Percentiles rank a stretch among this genome's conserved stretches.
Evolutionary conservation across 2,113 vertebrate species (phyloP).

Genomic region (Saimiri boliviensis): DNA sequence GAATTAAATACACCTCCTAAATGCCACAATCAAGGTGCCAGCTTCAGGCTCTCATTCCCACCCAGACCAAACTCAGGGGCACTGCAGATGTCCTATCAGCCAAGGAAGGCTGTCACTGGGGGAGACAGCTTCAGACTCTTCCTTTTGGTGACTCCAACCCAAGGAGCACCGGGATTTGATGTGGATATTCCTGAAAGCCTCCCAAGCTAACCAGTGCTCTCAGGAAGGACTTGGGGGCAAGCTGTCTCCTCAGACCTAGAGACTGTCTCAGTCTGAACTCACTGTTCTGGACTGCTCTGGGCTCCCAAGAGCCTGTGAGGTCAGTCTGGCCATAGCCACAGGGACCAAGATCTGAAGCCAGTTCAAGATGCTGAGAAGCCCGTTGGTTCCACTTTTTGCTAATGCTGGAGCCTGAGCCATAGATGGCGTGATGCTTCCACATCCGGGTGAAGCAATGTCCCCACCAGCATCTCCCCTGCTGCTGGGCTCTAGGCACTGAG

Average conservation of each 20-base stretch:
- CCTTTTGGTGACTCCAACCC: not conserved
- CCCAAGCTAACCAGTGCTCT: not conserved
- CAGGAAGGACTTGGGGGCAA: not conserved
- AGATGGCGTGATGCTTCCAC: slow-evolving; percentile 13
- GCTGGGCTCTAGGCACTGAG: not conserved
- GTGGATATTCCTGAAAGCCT: not conserved
- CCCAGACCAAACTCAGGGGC: not conserved
- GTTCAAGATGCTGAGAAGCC: not conserved
- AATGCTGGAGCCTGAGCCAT: not conserved
- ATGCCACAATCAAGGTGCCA: not conserved
- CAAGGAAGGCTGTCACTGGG: not conserved
- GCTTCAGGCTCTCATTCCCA: not conserved
- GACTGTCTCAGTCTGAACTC: not conserved
- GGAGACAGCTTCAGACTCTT: not conserved
- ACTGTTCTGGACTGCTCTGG: not conserved
- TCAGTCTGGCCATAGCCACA: not conserved
- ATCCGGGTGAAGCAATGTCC: not conserved
- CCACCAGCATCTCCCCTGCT: not conserved
- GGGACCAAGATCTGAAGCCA: not conserved
- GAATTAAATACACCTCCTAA: not conserved
- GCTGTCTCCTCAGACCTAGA: not conserved
- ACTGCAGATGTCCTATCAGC: fast-evolving
- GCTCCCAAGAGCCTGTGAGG: not conserved
- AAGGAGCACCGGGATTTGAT: not conserved
- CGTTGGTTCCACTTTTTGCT: slow-evolving; percentile 14